Base-by-base conservation (phyloP, 1,140 invertebrate genomes). In the Drosophila kepulauana region DNA sequence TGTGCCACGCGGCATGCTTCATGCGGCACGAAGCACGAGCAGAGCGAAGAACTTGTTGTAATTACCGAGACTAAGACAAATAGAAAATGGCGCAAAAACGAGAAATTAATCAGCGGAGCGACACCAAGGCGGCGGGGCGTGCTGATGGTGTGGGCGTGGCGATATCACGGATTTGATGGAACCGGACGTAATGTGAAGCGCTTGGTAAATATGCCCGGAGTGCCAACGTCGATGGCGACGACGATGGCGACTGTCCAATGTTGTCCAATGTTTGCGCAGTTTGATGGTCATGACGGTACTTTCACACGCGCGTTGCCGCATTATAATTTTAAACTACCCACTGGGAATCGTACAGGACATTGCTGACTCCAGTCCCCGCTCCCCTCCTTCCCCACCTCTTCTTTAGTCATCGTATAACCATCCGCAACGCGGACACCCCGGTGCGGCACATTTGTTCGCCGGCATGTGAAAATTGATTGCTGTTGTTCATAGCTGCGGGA, bases 401-500 rank as follows among this genome's bases (percentile, higher is more conserved):
- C 10, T 25, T 1, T 15, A 38, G 48, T 5, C 48, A 25, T 45
- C 4, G 11, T 30, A 30, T 43, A 59, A 16, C 38, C 59, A 41
- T 48, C 20, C 30, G 52, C 41, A 10, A 30, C 11, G 35, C 57
- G 75, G 80, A 82, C 76, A 70, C 65, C 82, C 81, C 71, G 73
- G 77, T 79, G 82, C 76, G 82, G 82, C 82, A 87, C 82, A 87
- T 87, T 87, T 87, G 82, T 87, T 87, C 74, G 84, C 66, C 82
- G 82, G 82, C 82, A 87, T 87, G 82, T 87, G 82, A 87, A 87
- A 87, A 87, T 87, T 87, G 82, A 87, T 87, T 87, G 82, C 82
- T 87, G 82, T 87, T 87, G 82, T 87, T 87, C 82, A 87, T 87
- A 87, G 82, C 82, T 88, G 82, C 82, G 82, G 82, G 82, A 88